Evolutionary conservation across 2,797 vertebrate genomes (phyloP), one percentile per base, ranked within the genome.

Genomic region (Pantherophis vulpinus): DNA sequence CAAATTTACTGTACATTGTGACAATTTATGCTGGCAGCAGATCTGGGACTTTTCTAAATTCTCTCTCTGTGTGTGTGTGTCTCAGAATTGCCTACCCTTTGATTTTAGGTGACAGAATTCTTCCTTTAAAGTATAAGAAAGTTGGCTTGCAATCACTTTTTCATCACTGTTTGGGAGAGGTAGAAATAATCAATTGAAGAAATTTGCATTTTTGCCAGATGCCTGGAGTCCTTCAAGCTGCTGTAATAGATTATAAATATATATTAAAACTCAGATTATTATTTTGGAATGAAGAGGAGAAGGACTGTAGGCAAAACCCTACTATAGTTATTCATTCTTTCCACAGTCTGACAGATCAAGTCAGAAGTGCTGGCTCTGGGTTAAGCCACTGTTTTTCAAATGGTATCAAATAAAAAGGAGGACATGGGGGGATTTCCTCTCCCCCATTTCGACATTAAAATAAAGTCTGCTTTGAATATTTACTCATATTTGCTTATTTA

Each of bases 191-290:
- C 27, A 88, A 55, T 9, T 54, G 55, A 93, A 60, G 54, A 87
- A 23, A 91, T 88, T 59, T 91, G 89, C 60, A 27, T 79, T 88
- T 93, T 91, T 88, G 56, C 58, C 90, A 88, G 86, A 42, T 83
- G 51, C 25, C 27, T 66, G 58, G 37, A 93, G 12, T 63, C 58
- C 32, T 61, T 86, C 47, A 86, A n/a, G 58, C 70, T 91, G 29
- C 93, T 32, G 13, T 56, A 37, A 58, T 56, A 51, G 55, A 47
- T 89, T 83, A 56, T 70, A 87, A 83, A 87, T 51, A 89, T 90
- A 87, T 59, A 63, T 60, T 59, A 61, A 83, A 86, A 74, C 29
- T 79, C 63, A 61, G 55, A 55, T 63, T 74, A 89, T 91, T 89
- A 89, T 55, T 18, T 20, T 87, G 32, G 47, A 86, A 37, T 32